These are phyloP conservation scores for Reticulitermes speratus DNA, from an alignment of 1,140 invertebrate genomes.

Conservation along the genomic window DNA sequence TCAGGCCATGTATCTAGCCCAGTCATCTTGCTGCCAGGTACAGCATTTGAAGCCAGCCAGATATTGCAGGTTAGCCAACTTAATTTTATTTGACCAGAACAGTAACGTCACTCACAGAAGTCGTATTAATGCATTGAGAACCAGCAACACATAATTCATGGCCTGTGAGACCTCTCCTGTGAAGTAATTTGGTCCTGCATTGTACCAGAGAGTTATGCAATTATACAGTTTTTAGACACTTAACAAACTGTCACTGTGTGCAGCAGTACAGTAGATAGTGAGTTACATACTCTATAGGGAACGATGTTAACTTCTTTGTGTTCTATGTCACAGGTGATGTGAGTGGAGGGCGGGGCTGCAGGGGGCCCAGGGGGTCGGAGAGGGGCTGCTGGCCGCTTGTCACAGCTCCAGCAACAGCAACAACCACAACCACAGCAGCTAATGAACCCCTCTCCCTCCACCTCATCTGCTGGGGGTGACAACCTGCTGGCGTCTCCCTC, in stretches of 20 bases:
- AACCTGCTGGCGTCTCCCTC: slow-evolving; percentile 33
- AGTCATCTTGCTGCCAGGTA: slow-evolving; percentile 80
- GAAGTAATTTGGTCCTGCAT: too few relatives aligned
- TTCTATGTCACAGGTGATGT: slow-evolving; percentile 55
- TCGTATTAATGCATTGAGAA: too few relatives aligned
- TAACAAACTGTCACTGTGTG: too few relatives aligned
- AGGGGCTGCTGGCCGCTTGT: slow-evolving; percentile 41
- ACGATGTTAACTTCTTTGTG: background rate
- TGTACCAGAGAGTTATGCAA: too few relatives aligned
- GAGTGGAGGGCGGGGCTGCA: slow-evolving; percentile 50
- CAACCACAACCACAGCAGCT: slow-evolving; percentile 36
- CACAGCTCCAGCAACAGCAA: slow-evolving; percentile 36
- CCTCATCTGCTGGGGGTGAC: slow-evolving; percentile 32
- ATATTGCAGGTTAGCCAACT: slow-evolving; percentile 67
- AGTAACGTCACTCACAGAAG: too few relatives aligned
- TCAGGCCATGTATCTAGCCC: slow-evolving; percentile 84
- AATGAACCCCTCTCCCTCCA: slow-evolving; percentile 31
- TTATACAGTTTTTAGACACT: too few relatives aligned
- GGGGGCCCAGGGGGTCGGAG: slow-evolving; percentile 35
- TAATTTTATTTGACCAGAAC: background rate
- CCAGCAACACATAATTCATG: too few relatives aligned
- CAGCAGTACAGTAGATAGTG: too few relatives aligned
- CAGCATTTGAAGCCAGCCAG: slow-evolving; percentile 84
- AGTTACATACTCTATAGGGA: too few relatives aligned
- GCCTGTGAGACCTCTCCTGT: too few relatives aligned